Conservation (phyloP, 2,888 invertebrate species). For the Drosophila leonis region DNA sequence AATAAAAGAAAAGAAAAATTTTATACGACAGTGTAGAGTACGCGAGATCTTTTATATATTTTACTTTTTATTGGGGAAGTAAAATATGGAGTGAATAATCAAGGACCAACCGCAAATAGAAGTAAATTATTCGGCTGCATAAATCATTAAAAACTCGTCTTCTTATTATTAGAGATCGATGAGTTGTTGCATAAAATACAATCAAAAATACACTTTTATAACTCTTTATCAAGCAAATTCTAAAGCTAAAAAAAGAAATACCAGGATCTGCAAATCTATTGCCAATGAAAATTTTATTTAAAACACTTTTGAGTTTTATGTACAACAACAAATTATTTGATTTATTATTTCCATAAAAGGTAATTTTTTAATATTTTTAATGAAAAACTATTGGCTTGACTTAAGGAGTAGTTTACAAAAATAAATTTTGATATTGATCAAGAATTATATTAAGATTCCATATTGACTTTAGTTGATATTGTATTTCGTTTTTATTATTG, state of each 20-base stretch:
- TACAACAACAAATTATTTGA: too few relatives aligned
- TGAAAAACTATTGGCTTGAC: too few relatives aligned
- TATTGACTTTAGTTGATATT: background rate
- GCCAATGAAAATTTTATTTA: too few relatives aligned
- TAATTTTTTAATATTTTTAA: too few relatives aligned
- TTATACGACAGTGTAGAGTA: background rate
- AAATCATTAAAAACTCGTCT: background rate
- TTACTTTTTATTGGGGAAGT: background rate
- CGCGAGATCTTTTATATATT: background rate
- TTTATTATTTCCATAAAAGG: too few relatives aligned
- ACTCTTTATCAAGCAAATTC: background rate
- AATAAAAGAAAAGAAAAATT: constrained; percentile 11
- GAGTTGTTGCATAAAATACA: background rate
- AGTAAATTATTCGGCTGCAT: background rate
- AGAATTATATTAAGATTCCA: too few relatives aligned
- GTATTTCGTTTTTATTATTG: background rate
- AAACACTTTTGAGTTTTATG: too few relatives aligned
- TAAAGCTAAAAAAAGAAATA: background rate
- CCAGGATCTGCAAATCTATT: too few relatives aligned
- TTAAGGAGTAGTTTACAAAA: too few relatives aligned
- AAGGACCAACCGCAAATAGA: background rate
- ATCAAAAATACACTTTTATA: background rate
- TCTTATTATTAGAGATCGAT: background rate
- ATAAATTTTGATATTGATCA: too few relatives aligned
- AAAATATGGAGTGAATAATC: background rate